These are phyloP conservation scores for Desmophyllum pertusum DNA, from an alignment of 92 coral and sea anemone genomes.

Conservation along the genomic window DNA sequence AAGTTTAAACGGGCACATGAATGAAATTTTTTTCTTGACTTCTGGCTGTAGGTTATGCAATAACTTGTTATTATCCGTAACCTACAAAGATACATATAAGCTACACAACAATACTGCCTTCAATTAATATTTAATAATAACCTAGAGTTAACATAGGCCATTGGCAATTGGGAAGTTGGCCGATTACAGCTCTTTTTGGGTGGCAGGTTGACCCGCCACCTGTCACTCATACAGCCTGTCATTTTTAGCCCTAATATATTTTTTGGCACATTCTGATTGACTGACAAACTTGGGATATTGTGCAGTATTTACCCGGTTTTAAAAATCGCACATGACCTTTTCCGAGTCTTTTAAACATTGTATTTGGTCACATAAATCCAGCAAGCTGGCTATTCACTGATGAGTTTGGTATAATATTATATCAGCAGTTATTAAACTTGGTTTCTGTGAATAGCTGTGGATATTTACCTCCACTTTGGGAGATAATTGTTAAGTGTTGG, in stretches of 20 bases:
- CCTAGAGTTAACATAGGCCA: conserved; percentile 51
- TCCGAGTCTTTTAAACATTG: background rate
- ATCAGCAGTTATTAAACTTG: background rate
- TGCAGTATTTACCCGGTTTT: background rate
- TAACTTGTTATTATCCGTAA: conserved; percentile 32
- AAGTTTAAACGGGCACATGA: background rate
- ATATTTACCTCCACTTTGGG: conserved; percentile 28
- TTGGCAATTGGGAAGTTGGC: conserved; percentile 39
- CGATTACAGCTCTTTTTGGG: conserved; percentile 48
- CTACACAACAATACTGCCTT: conserved; percentile 57
- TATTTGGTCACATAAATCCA: background rate
- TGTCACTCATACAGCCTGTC: conserved; percentile 50
- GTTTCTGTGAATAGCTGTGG: background rate
- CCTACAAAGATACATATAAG: conserved; percentile 51
- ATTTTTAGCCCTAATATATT: conserved; percentile 27
- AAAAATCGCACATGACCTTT: conserved; percentile 1
- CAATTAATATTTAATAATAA: conserved; percentile 53
- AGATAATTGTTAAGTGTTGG: conserved; percentile 10
- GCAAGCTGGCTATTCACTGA: background rate
- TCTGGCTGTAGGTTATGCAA: conserved; percentile 14
- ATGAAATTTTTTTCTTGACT: conserved; percentile 19
- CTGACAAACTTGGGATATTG: background rate
- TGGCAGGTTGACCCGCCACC: conserved; percentile 50
- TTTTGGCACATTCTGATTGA: conserved; percentile 20
- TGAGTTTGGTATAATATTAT: background rate